These are phyloP conservation scores for Synergus umbraculus DNA, from an alignment of 2,888 invertebrate species.

Conservation along the genomic window DNA sequence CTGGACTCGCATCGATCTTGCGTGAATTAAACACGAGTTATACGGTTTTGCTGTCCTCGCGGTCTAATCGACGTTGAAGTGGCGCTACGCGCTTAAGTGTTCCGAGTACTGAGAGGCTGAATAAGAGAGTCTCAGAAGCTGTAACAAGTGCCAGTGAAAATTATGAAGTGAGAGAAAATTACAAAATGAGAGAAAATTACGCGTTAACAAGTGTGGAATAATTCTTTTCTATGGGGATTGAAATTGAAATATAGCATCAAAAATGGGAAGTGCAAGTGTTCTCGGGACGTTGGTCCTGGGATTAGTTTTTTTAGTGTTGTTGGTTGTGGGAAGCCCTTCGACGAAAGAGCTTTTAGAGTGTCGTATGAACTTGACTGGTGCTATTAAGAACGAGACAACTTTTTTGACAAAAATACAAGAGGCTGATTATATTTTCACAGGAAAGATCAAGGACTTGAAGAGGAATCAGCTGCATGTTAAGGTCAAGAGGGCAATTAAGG, in stretches of 20 bases:
- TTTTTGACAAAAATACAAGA: constrained; percentile 67
- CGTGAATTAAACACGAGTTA: constrained; percentile 40
- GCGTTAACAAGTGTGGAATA: background rate
- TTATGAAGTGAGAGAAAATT: background rate
- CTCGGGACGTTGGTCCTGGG: constrained; percentile 32
- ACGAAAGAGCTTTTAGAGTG: constrained; percentile 72
- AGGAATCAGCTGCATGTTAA: constrained; percentile 63
- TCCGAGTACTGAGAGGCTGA: constrained; percentile 15
- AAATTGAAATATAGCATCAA: constrained; percentile 9
- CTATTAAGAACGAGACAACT: constrained; percentile 70
- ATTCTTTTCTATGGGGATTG: constrained; percentile 21
- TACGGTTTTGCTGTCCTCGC: constrained; percentile 23
- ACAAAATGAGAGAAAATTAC: background rate
- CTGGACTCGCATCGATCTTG: constrained; percentile 38
- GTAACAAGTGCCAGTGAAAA: constrained; percentile 15
- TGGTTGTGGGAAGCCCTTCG: constrained; percentile 58
- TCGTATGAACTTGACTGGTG: constrained; percentile 69
- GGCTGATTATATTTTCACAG: constrained; percentile 74
- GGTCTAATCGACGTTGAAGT: constrained; percentile 33
- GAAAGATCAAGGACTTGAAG: constrained; percentile 70
- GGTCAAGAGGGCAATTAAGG: constrained; percentile 74
- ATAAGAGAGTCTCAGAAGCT: constrained; percentile 22
- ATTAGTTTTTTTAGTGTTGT: constrained; percentile 38
- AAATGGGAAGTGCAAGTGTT: constrained; percentile 26
- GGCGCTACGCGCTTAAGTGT: constrained; percentile 31